phyloP scores from a whole-genome alignment of 1,140 invertebrate genomes.

The Polyergus mexicanus region DNA sequence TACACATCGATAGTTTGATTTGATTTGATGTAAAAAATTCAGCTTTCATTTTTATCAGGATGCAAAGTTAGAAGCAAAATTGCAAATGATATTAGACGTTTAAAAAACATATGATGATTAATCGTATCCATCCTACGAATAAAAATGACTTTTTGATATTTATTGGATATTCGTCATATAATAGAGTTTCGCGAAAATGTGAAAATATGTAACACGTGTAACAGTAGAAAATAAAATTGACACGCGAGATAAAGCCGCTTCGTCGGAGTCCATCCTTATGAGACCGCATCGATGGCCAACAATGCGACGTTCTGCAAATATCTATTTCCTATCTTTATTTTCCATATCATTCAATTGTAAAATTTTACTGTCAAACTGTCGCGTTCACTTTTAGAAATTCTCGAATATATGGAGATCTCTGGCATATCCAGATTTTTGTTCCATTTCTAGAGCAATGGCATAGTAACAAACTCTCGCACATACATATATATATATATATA shows the following conservation, averaged over 20 bases:
- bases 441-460: background rate
- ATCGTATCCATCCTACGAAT: background rate
- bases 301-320: conserved; percentile 8
- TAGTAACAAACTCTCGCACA: background rate
- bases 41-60: background rate
- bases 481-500: no score
- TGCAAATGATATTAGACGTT: background rate
- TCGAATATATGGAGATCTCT: background rate
- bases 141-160: background rate
- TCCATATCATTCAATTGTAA: background rate
- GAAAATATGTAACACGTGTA: background rate
- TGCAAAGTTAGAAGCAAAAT: background rate
- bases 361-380: conserved; percentile 52
- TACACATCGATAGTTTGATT: background rate
- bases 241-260: background rate
- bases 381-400: conserved; percentile 48
- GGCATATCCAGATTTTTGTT: conserved; percentile 11
- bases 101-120: background rate
- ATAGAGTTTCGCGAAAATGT: background rate
- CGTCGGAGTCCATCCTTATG: background rate
- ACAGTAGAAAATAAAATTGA: conserved; percentile 34
- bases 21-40: background rate
- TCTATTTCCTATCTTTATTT: conserved; percentile 5
- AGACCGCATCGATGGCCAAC: conserved; percentile 3
- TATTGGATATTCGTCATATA: background rate